Percentiles rank a stretch among this genome's conserved stretches.
These are phyloP conservation scores for Tiliacea citrago DNA, from an alignment of 2,888 invertebrate genomes.

Conservation along the genomic window DNA sequence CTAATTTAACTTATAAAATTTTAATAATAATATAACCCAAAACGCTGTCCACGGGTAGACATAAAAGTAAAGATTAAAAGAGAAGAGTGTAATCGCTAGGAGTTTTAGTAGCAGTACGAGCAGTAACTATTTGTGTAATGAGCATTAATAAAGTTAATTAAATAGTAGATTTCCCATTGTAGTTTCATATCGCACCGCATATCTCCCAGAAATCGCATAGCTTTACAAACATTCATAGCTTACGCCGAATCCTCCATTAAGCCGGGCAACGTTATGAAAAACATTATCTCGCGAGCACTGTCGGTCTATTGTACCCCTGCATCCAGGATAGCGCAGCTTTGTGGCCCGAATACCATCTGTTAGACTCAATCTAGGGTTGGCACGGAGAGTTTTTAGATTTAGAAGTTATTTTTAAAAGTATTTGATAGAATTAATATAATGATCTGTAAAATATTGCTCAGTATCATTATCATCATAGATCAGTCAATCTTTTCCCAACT, in stretches of 20 bases:
- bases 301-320: slow-evolving; percentile 72
- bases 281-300: slow-evolving; percentile 73
- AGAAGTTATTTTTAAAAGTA: neutral
- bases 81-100: too few species aligned
- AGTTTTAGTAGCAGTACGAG: too few species aligned
- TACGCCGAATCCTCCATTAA: slow-evolving; percentile 61
- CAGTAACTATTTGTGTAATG: too few species aligned
- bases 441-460: neutral
- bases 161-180: neutral
- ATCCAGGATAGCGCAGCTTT: slow-evolving; percentile 67
- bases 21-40: too few species aligned
- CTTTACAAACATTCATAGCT: slow-evolving; percentile 41
- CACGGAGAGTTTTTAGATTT: slow-evolving; percentile 2
- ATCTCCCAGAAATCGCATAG: slow-evolving; percentile 36
- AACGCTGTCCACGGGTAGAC: too few species aligned
- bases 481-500: too few species aligned
- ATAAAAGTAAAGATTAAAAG: too few species aligned
- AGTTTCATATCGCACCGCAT: slow-evolving; percentile 13
- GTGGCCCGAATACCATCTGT: slow-evolving; percentile 69
- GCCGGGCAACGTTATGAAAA: slow-evolving; percentile 76
- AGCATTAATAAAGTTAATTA: too few species aligned
- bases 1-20: too few species aligned
- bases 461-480: neutral
- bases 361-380: slow-evolving; percentile 60
- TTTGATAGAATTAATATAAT: neutral